Evolutionary conservation across 2,888 invertebrate genomes (phyloP), one percentile per base, ranked within the genome.

Genomic region (Xestoiulus laeticollis): DNA sequence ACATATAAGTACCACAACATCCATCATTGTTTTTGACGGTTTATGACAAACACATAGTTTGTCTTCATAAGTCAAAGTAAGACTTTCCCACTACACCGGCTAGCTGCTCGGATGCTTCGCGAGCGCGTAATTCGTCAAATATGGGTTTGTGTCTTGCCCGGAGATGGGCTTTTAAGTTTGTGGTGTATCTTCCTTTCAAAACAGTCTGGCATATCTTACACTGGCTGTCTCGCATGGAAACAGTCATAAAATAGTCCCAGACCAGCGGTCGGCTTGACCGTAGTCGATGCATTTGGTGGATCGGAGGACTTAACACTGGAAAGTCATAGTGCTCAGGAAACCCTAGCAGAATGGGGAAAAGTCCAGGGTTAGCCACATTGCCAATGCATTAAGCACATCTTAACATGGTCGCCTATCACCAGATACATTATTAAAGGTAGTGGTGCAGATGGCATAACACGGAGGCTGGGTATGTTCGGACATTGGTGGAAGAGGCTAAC

Each of bases 231-330:
- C 48, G n/a, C 86, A 86, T 53, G 85, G 44, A 16, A 26, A 86
- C 86, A n/a, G n/a, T 22, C 43, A 53, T 30, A 19, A 86, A 86
- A 59, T 86, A 86, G 53, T 86, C 86, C 86, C 86, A 86, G 53
- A 86, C 53, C 33, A 85, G 38, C 78, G 78, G 78, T 78, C 78
- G 78, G 78, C 78, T 78, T 30, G 78, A 78, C 78, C 78, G 30
- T 78, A 78, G 78, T 16, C 78, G 78, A 14, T 78, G 78, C 78
- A 78, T 78, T 78, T 78, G 78, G 16, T 44, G 85, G 16, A 85
- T 12, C 85, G 44, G 43, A 38, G 85, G 85, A 38, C 85, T 38
- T 38, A 38, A 85, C 85, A 22, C 85, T 43, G 85, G 43, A 85
- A 30, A 78, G 78, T 85, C 43, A 85, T 43, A 44, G 85, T 85